phyloP scores from a whole-genome alignment of 1,140 invertebrate genomes.

The Brachionus rotundiformis region DNA sequence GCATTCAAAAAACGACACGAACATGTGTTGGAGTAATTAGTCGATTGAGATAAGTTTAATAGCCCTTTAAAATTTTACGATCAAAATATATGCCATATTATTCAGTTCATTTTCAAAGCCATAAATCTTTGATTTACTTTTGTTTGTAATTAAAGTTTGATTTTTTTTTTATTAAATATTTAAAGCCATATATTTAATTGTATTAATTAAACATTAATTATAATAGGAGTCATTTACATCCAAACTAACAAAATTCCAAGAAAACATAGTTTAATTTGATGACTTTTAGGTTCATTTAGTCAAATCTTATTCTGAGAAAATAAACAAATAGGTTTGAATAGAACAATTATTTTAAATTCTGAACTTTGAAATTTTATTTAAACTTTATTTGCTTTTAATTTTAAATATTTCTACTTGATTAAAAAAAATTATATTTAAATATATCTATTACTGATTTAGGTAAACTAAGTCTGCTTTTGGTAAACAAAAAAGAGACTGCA shows the following conservation, averaged over 20 bases:
- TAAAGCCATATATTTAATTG: slow-evolving; percentile 9
- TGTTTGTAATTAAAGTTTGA: slow-evolving; percentile 10
- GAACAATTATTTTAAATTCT: not conserved
- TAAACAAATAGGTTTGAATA: not conserved
- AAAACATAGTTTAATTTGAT: not conserved
- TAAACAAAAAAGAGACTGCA: too few relatives aligned
- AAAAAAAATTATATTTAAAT: too few relatives aligned
- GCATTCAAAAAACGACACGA: not conserved
- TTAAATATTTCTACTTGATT: not conserved
- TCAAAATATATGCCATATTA: not conserved
- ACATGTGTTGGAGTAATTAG: not conserved
- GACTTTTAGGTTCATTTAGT: slow-evolving; percentile 1
- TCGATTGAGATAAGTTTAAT: not conserved
- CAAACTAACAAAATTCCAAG: not conserved
- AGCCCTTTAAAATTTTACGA: slow-evolving; percentile 15
- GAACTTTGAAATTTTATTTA: not conserved
- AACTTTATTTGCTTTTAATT: not conserved
- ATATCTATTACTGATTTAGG: too few relatives aligned
- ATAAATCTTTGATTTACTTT: not conserved
- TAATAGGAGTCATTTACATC: not conserved
- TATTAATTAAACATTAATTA: slow-evolving; percentile 14
- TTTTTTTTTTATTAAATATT: not conserved
- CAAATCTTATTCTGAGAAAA: not conserved
- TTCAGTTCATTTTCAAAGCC: slow-evolving; percentile 12
- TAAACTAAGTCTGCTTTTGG: too few relatives aligned